Conservation (phyloP, 2,797 vertebrate genomes). For the Pantherophis alleghaniensis region DNA sequence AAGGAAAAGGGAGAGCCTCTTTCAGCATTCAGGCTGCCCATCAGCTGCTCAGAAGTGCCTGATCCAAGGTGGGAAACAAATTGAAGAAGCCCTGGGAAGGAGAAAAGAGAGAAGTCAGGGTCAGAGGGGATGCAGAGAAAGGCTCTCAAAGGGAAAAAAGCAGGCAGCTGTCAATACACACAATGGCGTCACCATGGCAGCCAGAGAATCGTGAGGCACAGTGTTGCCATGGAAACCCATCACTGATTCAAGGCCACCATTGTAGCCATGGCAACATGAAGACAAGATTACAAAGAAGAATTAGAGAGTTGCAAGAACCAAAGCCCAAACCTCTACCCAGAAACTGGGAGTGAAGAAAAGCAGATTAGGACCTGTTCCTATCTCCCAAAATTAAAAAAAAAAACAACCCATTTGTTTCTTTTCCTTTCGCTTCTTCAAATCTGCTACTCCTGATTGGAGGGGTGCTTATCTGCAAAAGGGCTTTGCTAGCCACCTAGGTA, state of each 20-base stretch:
- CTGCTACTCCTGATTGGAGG: neutral
- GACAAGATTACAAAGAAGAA: conserved; percentile 25
- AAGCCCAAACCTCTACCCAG: neutral
- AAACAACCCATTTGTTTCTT: neutral
- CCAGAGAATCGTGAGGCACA: conserved; percentile 44
- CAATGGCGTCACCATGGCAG: conserved; percentile 12
- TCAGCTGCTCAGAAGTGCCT: conserved; percentile 24
- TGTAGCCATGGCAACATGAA: conserved; percentile 65
- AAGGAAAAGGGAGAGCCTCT: neutral
- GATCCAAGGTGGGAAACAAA: conserved; percentile 15
- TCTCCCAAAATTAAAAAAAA: neutral
- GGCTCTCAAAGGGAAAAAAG: neutral
- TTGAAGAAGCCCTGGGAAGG: conserved; percentile 30
- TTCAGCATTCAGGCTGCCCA: neutral
- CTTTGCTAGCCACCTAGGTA: neutral
- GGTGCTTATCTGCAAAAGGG: neutral
- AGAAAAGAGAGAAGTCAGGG: conserved; percentile 18
- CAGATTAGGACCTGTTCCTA: neutral
- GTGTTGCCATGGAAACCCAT: conserved; percentile 60
- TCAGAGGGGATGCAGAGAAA: neutral
- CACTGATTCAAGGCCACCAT: conserved; percentile 63
- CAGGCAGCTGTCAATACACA: conserved; percentile 1
- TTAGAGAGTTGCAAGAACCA: conserved; percentile 16
- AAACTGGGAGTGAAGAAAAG: neutral
- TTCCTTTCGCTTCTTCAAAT: neutral